Percentiles rank a stretch among this genome's conserved stretches.
Evolutionary conservation across 2,888 invertebrate species (phyloP).

Genomic region (Xestia rhomboidea): DNA sequence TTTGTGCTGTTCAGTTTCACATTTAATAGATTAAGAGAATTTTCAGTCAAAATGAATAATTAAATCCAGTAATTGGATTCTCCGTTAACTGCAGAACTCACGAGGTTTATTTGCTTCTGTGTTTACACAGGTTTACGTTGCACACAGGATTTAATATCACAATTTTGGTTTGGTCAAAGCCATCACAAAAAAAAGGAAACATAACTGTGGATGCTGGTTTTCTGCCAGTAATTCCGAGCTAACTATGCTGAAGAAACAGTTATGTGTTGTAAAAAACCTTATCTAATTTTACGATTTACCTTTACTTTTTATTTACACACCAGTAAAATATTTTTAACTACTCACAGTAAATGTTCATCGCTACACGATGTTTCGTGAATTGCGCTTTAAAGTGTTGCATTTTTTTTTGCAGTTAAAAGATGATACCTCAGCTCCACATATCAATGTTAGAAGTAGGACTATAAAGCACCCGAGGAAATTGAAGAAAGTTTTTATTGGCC

Average conservation of each 20-base stretch:
- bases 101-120: conserved; percentile 1
- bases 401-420: conserved; percentile 84
- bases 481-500: conserved; percentile 85
- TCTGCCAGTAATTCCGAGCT: not conserved
- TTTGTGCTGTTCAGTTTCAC: not conserved
- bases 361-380: not conserved
- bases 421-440: conserved; percentile 82
- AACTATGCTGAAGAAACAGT: not conserved
- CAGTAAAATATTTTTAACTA: not conserved
- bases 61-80: not conserved
- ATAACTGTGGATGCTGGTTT: not conserved
- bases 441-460: conserved; percentile 78
- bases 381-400: not conserved
- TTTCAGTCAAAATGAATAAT: not conserved
- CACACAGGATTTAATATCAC: not conserved
- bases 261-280: conserved; percentile 13
- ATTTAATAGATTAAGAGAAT: not conserved
- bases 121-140: not conserved
- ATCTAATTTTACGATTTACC: conserved; percentile 28
- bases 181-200: not conserved
- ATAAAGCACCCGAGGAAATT: conserved; percentile 84
- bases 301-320: too few relatives aligned
- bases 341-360: not conserved
- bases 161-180: not conserved
- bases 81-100: not conserved